A percentile compares a stretch with the other conserved stretches of the same genome.
Conservation (phyloP, 2,113 vertebrate species). For the Pogona vitticeps region DNA sequence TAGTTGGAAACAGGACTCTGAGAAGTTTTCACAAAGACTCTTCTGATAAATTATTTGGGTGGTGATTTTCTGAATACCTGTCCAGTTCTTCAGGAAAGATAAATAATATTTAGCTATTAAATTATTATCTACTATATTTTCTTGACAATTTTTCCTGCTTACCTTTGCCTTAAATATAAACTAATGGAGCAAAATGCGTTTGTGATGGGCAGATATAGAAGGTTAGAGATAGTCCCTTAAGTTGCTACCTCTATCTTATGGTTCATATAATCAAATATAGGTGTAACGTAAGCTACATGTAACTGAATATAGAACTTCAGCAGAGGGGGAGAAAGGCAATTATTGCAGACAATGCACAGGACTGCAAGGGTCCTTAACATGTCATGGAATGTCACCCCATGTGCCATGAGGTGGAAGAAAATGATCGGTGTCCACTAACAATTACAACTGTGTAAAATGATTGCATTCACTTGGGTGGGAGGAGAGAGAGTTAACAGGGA, state of each 20-base stretch:
- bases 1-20: no score
- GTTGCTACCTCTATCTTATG: not conserved
- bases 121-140: no score
- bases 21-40: no score
- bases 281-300: not conserved
- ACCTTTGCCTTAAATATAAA: no score
- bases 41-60: no score
- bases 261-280: no score
- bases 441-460: slow-evolving; percentile 65
- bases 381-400: slow-evolving; percentile 66
- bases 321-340: slow-evolving; percentile 34
- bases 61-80: no score
- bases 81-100: no score
- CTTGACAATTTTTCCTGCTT: no score
- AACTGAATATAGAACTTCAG: slow-evolving; percentile 49
- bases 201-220: not conserved
- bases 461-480: slow-evolving; percentile 51
- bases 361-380: slow-evolving; percentile 52
- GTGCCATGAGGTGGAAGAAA: slow-evolving; percentile 62
- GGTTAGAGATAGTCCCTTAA: not conserved
- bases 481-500: slow-evolving; percentile 47
- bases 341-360: slow-evolving; percentile 36
- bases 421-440: slow-evolving; percentile 67
- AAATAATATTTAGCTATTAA: no score
- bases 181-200: not conserved